Evolutionary conservation across 2,888 invertebrate genomes (phyloP).

Genomic region (Odontomyia ornata): DNA sequence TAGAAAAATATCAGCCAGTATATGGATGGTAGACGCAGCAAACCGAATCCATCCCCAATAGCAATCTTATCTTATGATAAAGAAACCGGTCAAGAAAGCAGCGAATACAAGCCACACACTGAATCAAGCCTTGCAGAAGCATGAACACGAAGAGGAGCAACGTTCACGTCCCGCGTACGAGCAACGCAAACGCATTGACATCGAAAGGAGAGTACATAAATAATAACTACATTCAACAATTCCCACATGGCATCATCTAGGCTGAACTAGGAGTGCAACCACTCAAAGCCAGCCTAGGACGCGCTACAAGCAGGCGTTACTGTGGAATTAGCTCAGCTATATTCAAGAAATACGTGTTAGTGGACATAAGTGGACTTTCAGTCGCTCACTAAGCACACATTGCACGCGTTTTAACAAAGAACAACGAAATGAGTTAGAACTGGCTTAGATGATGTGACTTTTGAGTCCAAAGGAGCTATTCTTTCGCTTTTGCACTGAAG

Average conservation of each 20-base stretch:
- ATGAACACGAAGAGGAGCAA: background rate
- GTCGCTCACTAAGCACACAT: background rate
- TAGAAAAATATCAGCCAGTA: slow-evolving; percentile 5
- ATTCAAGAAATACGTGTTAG: slow-evolving; percentile 36
- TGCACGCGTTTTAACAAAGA: slow-evolving; percentile 26
- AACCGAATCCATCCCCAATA: slow-evolving; percentile 13
- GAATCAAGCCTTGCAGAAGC: background rate
- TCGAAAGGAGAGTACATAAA: slow-evolving; percentile 47
- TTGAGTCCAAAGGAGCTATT: slow-evolving; percentile 16
- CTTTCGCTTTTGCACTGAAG: background rate
- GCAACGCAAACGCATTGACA: slow-evolving; percentile 19
- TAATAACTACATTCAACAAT: slow-evolving; percentile 48
- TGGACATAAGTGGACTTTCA: slow-evolving; percentile 37
- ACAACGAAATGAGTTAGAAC: background rate
- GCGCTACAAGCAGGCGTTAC: slow-evolving; percentile 30
- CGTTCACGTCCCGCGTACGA: background rate
- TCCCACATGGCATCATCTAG: slow-evolving; percentile 44
- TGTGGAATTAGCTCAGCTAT: slow-evolving; percentile 22
- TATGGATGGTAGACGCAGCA: background rate
- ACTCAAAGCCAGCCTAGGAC: background rate
- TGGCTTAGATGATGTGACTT: background rate
- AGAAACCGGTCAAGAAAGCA: slow-evolving; percentile 38
- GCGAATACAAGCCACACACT: background rate
- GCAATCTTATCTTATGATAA: slow-evolving; percentile 39
- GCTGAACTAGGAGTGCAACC: no score